These are phyloP conservation scores for Carassius auratus DNA, from an alignment of 2,113 vertebrate genomes.

Conservation along the genomic window DNA sequence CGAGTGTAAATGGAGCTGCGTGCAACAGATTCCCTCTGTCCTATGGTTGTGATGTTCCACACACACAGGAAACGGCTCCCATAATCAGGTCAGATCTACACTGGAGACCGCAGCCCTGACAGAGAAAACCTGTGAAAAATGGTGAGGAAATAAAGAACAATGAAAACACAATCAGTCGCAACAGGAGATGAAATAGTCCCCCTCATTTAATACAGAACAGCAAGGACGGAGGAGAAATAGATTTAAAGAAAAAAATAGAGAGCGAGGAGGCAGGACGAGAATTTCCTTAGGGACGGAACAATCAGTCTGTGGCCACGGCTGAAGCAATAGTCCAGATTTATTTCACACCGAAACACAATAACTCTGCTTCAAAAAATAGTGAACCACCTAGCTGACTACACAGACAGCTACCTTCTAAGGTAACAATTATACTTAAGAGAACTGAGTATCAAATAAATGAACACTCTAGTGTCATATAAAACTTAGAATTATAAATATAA, in stretches of 20 bases:
- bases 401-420: neutral
- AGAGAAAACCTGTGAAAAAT: too few species aligned
- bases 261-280: neutral
- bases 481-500: neutral
- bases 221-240: slow-evolving; percentile 37
- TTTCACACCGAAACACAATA: slow-evolving; percentile 36
- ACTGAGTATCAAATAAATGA: neutral
- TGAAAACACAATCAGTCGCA: slow-evolving; percentile 55
- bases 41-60: slow-evolving; percentile 18
- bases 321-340: slow-evolving; percentile 41
- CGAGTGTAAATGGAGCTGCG: slow-evolving; percentile 44
- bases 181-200: slow-evolving; percentile 47
- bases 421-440: neutral
- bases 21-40: slow-evolving; percentile 27
- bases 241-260: slow-evolving; percentile 9
- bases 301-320: slow-evolving; percentile 21
- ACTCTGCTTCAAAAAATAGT: neutral
- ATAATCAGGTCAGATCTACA: slow-evolving; percentile 63
- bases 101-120: too few species aligned
- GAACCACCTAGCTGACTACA: neutral
- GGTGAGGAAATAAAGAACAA: slow-evolving; percentile 56
- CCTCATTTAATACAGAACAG: slow-evolving; percentile 58
- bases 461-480: neutral
- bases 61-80: slow-evolving; percentile 34
- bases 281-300: slow-evolving; percentile 41